Base-by-base conservation (phyloP, 2,797 vertebrate genomes). In the Megaceryle alcyon region DNA sequence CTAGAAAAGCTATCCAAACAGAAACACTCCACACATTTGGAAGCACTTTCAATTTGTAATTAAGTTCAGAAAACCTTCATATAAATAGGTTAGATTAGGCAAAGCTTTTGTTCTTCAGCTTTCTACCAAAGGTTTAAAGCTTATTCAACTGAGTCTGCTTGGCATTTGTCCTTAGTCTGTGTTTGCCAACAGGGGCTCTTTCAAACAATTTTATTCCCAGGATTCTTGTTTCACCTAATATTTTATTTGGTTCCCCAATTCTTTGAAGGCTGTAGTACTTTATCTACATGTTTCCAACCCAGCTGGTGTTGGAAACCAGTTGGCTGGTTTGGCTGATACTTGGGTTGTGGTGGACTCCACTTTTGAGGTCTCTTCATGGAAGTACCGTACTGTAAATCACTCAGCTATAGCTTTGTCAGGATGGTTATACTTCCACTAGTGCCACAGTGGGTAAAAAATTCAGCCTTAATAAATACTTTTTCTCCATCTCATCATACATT, bases 21-120 rank as follows among this genome's bases (percentile, higher is more conserved):
- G 63, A 91, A 79, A 70, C 23, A 28, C 37, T 49, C 37, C 37
- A 49, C 53, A 49, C 22, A 37, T 59, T 89, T 86, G 73, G 82
- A 94, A 86, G 31, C 51, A 25, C 56, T 86, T 89, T 9, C 57
- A 54, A 63, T 81, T 88, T 81, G 39, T 79, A 78, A 83, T 93
- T 83, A 93, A 83, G 15, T 75, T 89, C 61, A 92, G 65, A 86
- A 92, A 94, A 44, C 43, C 49, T 20, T 83, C 69, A 43, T 25
- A 80, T 80, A 88, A 86, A 88, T 37, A 48, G 39, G 31, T 21
- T 91, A 82, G 63, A 49, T 80, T 91, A 63, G 16, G 64, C 63
- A 82, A 66, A 79, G 29, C 35, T 80, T 71, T 59, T 85, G 68
- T 90, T 63, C 44, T 84, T 92, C 71, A 70, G 41, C 46, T 91